A percentile compares a stretch with the other conserved stretches of the same genome.
Evolutionary conservation across 2,113 vertebrate genomes (phyloP).

Genomic region (Tor tambroides): DNA sequence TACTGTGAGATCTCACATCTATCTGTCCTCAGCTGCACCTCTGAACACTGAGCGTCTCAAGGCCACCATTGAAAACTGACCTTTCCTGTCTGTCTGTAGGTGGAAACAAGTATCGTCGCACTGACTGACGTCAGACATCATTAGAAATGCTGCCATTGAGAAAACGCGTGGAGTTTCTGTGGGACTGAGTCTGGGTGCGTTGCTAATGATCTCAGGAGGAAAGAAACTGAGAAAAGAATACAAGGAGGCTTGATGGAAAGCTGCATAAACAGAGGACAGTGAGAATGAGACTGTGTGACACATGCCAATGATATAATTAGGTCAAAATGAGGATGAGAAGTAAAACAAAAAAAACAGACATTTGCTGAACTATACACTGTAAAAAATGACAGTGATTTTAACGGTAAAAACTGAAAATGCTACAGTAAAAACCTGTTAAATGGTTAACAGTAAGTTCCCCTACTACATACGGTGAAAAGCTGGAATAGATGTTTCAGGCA

Average conservation of each 20-base stretch:
- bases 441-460: too few species aligned
- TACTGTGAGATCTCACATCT: background rate
- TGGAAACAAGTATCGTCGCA: background rate
- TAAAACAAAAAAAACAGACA: too few species aligned
- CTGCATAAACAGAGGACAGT: background rate
- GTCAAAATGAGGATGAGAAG: too few species aligned
- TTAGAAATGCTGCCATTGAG: background rate
- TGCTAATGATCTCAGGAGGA: background rate
- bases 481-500: too few species aligned
- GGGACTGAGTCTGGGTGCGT: background rate
- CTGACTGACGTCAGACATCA: background rate
- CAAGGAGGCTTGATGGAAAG: background rate
- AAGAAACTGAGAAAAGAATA: background rate
- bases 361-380: too few species aligned
- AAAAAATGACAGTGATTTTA: too few species aligned
- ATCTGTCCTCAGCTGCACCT: background rate
- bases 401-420: too few species aligned
- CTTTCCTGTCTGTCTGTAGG: background rate
- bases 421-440: too few species aligned
- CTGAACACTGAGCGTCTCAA: background rate
- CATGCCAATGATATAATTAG: too few species aligned
- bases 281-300: too few species aligned
- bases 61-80: background rate
- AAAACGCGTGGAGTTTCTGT: background rate
- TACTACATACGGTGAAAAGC: too few species aligned